phyloP scores from a whole-genome alignment of 2,113 vertebrate species.

The Stigmatopora argus region DNA sequence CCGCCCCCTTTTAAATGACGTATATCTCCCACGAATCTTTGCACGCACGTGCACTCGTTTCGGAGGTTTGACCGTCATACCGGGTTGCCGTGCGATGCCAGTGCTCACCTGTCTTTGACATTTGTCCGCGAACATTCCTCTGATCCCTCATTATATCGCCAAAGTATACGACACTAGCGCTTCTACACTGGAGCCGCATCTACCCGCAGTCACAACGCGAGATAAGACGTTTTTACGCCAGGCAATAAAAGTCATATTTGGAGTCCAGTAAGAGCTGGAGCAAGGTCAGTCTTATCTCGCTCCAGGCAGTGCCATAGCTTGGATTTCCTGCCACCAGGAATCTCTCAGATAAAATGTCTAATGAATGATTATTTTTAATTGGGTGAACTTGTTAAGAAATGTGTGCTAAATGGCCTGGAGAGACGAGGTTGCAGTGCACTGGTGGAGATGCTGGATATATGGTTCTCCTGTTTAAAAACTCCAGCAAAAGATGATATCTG shows the following conservation, averaged over 20 bases:
- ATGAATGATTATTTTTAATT: slow-evolving; percentile 57
- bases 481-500: slow-evolving; percentile 48
- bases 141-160: slow-evolving; percentile 31
- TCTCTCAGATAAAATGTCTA: slow-evolving; percentile 45
- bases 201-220: slow-evolving; percentile 23
- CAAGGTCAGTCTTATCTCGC: slow-evolving; percentile 49
- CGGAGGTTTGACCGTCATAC: slow-evolving; percentile 73
- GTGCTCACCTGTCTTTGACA: slow-evolving; percentile 57
- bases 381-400: slow-evolving; percentile 32
- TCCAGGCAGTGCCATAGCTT: slow-evolving; percentile 29
- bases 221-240: slow-evolving; percentile 38
- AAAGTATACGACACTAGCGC: slow-evolving; percentile 35
- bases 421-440: slow-evolving; percentile 33
- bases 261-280: slow-evolving; percentile 46
- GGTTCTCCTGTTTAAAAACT: slow-evolving; percentile 45
- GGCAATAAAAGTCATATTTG: slow-evolving; percentile 43
- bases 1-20: slow-evolving; percentile 30
- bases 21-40: slow-evolving; percentile 24
- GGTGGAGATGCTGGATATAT: slow-evolving; percentile 36
- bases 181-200: slow-evolving; percentile 38
- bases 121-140: slow-evolving; percentile 49
- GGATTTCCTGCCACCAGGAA: slow-evolving; percentile 46
- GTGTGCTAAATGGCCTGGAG: slow-evolving; percentile 43
- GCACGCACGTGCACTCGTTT: slow-evolving; percentile 23
- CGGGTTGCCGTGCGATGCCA: slow-evolving; percentile 59